phyloP scores from a whole-genome alignment of 2,113 vertebrate genomes.

The Petrocephalus microphthalmus region DNA sequence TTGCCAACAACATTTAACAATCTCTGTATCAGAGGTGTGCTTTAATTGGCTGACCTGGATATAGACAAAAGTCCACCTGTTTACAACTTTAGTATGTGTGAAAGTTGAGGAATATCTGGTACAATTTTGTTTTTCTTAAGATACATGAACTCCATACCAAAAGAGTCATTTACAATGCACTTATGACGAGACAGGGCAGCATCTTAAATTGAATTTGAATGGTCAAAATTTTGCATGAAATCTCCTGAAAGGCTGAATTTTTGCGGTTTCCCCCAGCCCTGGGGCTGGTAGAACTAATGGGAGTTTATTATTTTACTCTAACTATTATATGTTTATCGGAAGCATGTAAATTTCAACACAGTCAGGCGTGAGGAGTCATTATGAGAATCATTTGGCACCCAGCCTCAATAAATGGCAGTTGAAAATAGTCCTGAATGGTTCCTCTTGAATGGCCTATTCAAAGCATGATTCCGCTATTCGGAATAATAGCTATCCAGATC shows the following conservation, averaged over 20 bases:
- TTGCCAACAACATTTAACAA: not conserved
- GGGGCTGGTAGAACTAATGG: not conserved
- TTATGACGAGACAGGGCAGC: not conserved
- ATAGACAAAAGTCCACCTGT: not conserved
- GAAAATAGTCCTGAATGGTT: not conserved
- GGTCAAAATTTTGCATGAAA: conserved; percentile 1
- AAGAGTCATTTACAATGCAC: not conserved
- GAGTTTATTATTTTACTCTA: not conserved
- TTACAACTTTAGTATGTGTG: not conserved
- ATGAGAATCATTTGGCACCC: not conserved
- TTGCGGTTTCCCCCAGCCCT: not conserved
- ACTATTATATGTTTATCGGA: not conserved
- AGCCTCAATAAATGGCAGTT: not conserved
- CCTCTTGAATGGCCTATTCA: not conserved
- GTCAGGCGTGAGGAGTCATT: not conserved
- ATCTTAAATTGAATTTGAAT: not conserved
- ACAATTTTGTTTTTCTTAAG: not conserved
- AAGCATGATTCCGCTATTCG: not conserved
- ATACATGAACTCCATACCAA: not conserved
- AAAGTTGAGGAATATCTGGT: not conserved
- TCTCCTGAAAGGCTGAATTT: not conserved
- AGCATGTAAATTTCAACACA: conserved; percentile 7
- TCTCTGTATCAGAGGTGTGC: not conserved
- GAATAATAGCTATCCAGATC: not conserved
- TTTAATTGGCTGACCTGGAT: not conserved